Conservation (phyloP, 2,113 vertebrate genomes). For the Coracopsis vasa region DNA sequence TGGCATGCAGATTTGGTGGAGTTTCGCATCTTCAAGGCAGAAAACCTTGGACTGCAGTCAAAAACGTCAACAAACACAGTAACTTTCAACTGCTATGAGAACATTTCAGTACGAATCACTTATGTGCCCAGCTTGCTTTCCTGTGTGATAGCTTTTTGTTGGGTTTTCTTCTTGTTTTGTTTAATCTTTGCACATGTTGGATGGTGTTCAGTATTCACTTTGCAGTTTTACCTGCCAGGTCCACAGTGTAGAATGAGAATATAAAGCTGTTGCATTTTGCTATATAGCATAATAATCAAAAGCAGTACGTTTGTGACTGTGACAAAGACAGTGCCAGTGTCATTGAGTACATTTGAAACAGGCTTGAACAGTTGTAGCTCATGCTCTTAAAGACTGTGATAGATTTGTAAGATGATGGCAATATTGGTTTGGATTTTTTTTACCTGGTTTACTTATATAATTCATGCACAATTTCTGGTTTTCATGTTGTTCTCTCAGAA, state of each 20-base stretch:
- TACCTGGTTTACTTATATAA: neutral
- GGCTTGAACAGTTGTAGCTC: accelerated
- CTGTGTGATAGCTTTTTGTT: neutral
- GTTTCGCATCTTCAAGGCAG: neutral
- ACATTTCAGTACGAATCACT: neutral
- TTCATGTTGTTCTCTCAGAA: neutral
- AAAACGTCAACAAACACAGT: neutral
- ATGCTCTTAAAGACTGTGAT: accelerated
- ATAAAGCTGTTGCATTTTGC: neutral
- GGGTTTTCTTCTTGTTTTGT: no score
- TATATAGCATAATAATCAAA: accelerated
- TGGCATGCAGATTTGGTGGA: neutral
- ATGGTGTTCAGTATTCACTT: neutral
- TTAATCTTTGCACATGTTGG: neutral
- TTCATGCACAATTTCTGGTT: neutral
- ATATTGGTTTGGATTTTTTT: neutral
- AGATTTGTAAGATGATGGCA: neutral
- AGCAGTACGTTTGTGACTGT: neutral
- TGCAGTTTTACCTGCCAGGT: neutral
- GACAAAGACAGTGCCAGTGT: neutral
- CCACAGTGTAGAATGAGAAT: neutral
- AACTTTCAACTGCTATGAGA: neutral
- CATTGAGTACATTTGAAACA: neutral
- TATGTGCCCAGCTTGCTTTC: neutral
- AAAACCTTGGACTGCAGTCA: neutral